A percentile compares a stretch with the other conserved stretches of the same genome.
These are phyloP conservation scores for Metacarcinus magister DNA, from an alignment of 2,888 invertebrate genomes.

Conservation along the genomic window DNA sequence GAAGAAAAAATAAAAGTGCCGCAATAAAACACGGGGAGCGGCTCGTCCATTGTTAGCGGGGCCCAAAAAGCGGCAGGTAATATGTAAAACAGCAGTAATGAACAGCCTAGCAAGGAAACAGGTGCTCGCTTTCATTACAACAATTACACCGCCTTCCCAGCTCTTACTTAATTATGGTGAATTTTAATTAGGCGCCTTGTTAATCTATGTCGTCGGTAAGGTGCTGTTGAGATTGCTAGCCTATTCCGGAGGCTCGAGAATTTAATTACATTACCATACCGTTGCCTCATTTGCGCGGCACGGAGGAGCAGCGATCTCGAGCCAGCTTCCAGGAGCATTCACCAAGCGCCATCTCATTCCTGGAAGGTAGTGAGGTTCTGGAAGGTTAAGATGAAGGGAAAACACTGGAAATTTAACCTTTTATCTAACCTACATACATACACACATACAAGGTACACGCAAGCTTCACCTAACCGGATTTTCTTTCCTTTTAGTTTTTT, in stretches of 20 bases:
- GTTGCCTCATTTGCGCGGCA: constrained; percentile 60
- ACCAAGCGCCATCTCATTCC: neutral
- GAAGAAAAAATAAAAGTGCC: neutral
- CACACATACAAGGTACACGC: neutral
- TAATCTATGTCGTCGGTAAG: constrained; percentile 70
- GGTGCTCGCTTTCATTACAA: constrained; percentile 67
- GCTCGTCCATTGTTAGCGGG: constrained; percentile 39
- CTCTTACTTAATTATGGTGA: constrained; percentile 75
- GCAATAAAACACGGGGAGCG: constrained; percentile 61
- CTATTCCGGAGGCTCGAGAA: constrained; percentile 55
- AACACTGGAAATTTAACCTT: neutral
- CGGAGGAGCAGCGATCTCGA: constrained; percentile 21
- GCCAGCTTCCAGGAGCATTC: neutral
- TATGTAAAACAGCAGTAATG: constrained; percentile 65
- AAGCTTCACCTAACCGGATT: too few species aligned
- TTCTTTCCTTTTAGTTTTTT: too few species aligned
- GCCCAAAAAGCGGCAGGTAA: constrained; percentile 57
- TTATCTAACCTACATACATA: neutral
- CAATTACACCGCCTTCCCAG: constrained; percentile 69
- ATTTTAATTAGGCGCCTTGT: constrained; percentile 72
- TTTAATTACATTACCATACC: constrained; percentile 77
- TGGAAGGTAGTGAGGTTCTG: neutral
- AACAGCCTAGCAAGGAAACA: constrained; percentile 53
- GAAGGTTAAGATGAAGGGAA: neutral
- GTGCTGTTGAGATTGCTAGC: constrained; percentile 72